phyloP scores from a whole-genome alignment of 1,140 invertebrate genomes.

The Dendrolimus kikuchii region DNA sequence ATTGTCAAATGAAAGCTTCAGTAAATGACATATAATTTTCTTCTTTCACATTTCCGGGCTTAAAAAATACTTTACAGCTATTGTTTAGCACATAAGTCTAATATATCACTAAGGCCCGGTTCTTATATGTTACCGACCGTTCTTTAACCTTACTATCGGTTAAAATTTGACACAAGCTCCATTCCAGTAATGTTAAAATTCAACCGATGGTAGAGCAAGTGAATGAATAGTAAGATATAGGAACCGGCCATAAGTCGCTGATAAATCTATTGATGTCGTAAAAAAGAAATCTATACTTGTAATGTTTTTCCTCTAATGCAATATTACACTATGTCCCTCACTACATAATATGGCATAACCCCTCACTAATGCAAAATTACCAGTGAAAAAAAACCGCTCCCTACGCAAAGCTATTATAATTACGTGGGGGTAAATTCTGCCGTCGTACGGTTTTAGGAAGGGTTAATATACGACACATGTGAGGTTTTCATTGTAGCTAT shows the following conservation, averaged over 20 bases:
- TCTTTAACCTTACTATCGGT: no score
- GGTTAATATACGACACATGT: slow-evolving; percentile 21
- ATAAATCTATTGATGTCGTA: no score
- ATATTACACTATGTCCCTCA: slow-evolving; percentile 4
- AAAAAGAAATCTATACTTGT: no score
- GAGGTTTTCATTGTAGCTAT: neutral
- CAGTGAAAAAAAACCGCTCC: slow-evolving; percentile 42
- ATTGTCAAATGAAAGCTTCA: no score
- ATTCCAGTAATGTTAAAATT: no score
- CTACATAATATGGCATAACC: slow-evolving; percentile 1
- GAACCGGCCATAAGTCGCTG: neutral
- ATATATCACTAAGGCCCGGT: no score
- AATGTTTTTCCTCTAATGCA: slow-evolving; percentile 5
- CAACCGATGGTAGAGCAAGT: neutral
- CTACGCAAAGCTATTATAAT: slow-evolving; percentile 35
- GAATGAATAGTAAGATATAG: neutral
- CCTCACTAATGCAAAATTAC: slow-evolving; percentile 18
- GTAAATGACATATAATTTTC: no score
- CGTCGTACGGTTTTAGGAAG: slow-evolving; percentile 38
- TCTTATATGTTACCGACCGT: no score
- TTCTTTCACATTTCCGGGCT: no score
- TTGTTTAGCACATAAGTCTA: no score
- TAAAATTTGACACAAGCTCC: no score
- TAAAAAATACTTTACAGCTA: no score
- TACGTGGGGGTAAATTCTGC: slow-evolving; percentile 45